Conservation (phyloP, 2,888 invertebrate genomes). For the Cerastis leucographa region DNA sequence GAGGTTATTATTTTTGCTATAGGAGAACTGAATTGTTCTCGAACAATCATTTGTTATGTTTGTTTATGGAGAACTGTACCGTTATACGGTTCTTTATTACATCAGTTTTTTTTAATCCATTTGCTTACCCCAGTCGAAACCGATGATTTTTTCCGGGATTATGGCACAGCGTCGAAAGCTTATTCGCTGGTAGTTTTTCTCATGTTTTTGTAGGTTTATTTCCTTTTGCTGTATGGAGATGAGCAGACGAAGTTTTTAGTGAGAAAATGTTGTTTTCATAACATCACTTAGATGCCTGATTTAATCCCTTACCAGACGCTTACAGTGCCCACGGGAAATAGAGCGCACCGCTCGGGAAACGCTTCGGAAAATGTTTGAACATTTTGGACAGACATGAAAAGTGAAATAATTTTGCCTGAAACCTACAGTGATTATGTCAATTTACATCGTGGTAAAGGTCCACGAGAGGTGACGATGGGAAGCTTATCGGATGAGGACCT, state of each 20-base stretch:
- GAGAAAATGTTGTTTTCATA: slow-evolving; percentile 12
- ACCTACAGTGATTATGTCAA: not conserved
- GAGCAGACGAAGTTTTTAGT: slow-evolving; percentile 17
- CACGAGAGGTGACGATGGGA: too few species aligned
- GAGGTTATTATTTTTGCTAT: slow-evolving; percentile 56
- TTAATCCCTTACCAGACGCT: slow-evolving; percentile 32
- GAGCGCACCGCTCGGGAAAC: slow-evolving; percentile 12
- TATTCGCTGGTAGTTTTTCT: slow-evolving; percentile 22
- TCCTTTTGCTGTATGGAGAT: slow-evolving; percentile 10
- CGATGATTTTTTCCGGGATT: slow-evolving; percentile 42
- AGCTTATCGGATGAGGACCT: not conserved
- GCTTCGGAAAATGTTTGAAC: slow-evolving; percentile 36
- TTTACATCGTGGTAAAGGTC: not conserved
- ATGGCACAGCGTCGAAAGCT: slow-evolving; percentile 16
- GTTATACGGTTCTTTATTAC: slow-evolving; percentile 31
- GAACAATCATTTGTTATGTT: slow-evolving; percentile 55
- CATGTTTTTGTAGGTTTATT: slow-evolving; percentile 9
- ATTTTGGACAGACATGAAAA: slow-evolving; percentile 21
- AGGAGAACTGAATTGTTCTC: slow-evolving; percentile 47
- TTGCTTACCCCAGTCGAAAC: slow-evolving; percentile 31
- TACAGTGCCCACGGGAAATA: slow-evolving; percentile 22
- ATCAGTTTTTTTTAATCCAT: slow-evolving; percentile 52
- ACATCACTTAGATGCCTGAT: slow-evolving; percentile 32
- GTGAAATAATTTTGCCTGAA: not conserved
- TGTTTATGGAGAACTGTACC: slow-evolving; percentile 45